Percentiles rank a stretch among this genome's conserved stretches.
Evolutionary conservation across 2,113 vertebrate species (phyloP).

Genomic region (Fulmarus glacialis): DNA sequence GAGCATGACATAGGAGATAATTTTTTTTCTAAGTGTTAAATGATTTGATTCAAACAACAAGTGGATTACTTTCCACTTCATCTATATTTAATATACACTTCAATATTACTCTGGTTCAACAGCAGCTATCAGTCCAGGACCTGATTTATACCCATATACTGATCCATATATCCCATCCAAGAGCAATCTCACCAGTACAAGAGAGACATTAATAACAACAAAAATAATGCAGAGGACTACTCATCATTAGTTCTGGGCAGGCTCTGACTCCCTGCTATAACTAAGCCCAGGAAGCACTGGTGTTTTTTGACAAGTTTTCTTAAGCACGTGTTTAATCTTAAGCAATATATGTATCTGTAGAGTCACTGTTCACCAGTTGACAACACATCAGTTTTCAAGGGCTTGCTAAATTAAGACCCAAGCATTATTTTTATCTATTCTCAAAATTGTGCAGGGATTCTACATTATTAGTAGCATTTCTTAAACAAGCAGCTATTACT

Average conservation of each 20-base stretch:
- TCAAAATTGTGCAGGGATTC: neutral
- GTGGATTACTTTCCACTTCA: neutral
- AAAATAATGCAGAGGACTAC: neutral
- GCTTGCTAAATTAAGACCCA: neutral
- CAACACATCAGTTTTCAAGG: neutral
- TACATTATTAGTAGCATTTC: neutral
- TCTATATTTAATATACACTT: neutral
- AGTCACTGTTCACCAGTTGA: neutral
- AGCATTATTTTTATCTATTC: neutral
- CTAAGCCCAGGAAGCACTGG: neutral
- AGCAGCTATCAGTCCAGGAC: neutral
- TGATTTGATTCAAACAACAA: neutral
- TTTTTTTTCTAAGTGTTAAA: neutral
- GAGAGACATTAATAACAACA: neutral
- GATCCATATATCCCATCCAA: neutral
- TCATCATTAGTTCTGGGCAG: neutral
- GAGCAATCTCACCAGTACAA: neutral
- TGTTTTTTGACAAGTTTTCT: neutral
- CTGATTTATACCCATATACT: neutral
- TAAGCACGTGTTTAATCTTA: neutral
- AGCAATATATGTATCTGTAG: accelerated
- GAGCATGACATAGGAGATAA: accelerated
- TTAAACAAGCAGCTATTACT: neutral
- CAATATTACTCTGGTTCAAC: neutral
- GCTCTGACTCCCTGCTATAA: neutral